Evolutionary conservation across 2,888 invertebrate genomes (phyloP), one percentile per base, ranked within the genome.

Genomic region (Drosophila recens): DNA sequence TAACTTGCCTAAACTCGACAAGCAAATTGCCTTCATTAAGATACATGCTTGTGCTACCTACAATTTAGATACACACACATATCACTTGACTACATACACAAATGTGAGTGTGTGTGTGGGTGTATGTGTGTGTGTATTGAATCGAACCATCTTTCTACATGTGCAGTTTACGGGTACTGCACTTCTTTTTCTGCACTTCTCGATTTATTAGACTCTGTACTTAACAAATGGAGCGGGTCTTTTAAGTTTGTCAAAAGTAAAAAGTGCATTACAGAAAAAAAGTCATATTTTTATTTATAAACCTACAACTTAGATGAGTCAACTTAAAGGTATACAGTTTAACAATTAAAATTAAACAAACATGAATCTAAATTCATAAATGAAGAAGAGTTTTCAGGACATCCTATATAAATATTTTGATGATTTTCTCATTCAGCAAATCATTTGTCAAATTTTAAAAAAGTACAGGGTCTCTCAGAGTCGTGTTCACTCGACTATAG

Each of bases 1-100:
- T 87, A 90, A 87, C 90, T 90, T 87, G 86, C 86, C 86, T 90
- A 88, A 87, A 87, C 90, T 90, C 86, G 86, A 87, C 86, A 87
- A 89, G 88, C 90, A 87, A 87, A 87, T 90, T 87, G 86, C 90
- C 86, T 87, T 87, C 86, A 87, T 87, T 87, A 87, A 87, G 90
- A 87, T 82, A 90, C 86, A 85, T 85, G 89, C 89, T 45, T 74
- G 66, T 83, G 87, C 89, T 85, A 85, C 84, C 84, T 85, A 85
- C 89, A 85, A 89, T 85, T 85, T 85, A 89, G 71, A 67, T 67
- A 67, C 67, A 79, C 67, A 76, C 53, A 64, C 54, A 62, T 17
- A 46, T 42, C 36, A 67, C 51, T 36, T 49, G 10, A 30, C 42
- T 34, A 65, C 11, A 65, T 34, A 30, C 30, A 42, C 38, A 36